Evolutionary conservation across 2,888 invertebrate species (phyloP), one percentile per base, ranked within the genome.

Genomic region (Schizotus pectinicornis): DNA sequence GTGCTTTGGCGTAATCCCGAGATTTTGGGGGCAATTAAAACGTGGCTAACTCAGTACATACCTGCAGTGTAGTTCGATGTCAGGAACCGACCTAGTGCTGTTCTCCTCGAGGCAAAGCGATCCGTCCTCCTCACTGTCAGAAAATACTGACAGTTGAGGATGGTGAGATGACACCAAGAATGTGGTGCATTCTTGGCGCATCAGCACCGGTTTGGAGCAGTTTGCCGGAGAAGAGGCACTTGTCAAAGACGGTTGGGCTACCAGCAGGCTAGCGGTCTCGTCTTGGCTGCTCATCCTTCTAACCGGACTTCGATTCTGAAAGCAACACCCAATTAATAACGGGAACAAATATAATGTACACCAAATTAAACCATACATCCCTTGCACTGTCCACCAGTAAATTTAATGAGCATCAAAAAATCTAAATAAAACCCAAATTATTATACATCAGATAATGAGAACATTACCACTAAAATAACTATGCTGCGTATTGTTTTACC

Each of bases 141-240:
- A 89, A 66, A 86, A 83, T 8, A 86, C 85, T 38, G 91, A 91
- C 62, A 92, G 83, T 74, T 89, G 86, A 60, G 84, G 84, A 57
- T 86, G 85, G 67, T 89, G 85, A 33, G 84, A 83, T 67, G 88
- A 87, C 56, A 90, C 86, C 58, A 88, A 80, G 78, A 88, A 85
- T 48, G 92, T 92, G 43, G 93, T 92, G 70, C 92, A 90, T 81
- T 93, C 92, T 81, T 93, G 93, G 66, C 93, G 86, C 82, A 91
- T 92, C 65, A 93, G 82, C 62, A 92, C 89, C 66, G 93, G 93
- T 78, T 93, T 93, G 57, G 85, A 84, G 57, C 84, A 80, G 66
- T 79, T 79, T 74, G 81, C 79, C 45, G 82, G 81, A 48, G 82
- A 80, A 65, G 79, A 77, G 62, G 79, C 79, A 79, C 73, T 79